Base-by-base conservation (phyloP, 2,888 invertebrate genomes). In the Fragum fragum region DNA sequence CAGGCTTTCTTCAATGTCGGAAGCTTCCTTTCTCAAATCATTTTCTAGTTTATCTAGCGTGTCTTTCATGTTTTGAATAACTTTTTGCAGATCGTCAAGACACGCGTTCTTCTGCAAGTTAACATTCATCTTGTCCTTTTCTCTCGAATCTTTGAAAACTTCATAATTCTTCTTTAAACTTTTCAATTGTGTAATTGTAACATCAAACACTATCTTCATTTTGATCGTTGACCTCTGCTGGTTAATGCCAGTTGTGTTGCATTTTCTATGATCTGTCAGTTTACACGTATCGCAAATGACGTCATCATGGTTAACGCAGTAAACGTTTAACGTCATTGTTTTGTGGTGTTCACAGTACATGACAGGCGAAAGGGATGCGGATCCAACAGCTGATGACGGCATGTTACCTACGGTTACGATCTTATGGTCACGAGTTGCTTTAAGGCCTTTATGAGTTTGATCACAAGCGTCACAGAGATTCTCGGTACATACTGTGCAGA, bases 311-410 rank as follows among this genome's bases (percentile, higher is more conserved):
- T 26, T 57, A 1, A 6, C 57, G 14, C 57, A 57, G 26, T 57
- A 57, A 18, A 26, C 23, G 57, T 26, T 57, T 26, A 57, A 26
- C 26, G 21, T 26, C 57, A 57, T 57, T 57, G 57, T 57, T 23
- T 57, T 57, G 57, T 57, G 57, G 11, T 57, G 57, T 23, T 57
- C 26, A 26, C 57, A 57, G 26, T 18, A n/a, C 9, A 57, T 57
- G 57, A 23, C n/a, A 5, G 57, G 57, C n/a, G n/a, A 57, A 57
- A 3, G 9, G 11, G 57, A 23, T 57, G 9, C 23, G 14, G 18
- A 18, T 14, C 14, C 47, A 3, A 18, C n/a, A 47, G 47, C 2
- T 18, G 47, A 47, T 14, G 47, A 47, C 47, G 47, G 5, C 16
- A 47, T 14, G 14, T 47, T 47, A 47, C 5, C 14, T 9, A 5